phyloP scores from a whole-genome alignment of 2,113 vertebrate genomes.

The Thymallus thymallus region DNA sequence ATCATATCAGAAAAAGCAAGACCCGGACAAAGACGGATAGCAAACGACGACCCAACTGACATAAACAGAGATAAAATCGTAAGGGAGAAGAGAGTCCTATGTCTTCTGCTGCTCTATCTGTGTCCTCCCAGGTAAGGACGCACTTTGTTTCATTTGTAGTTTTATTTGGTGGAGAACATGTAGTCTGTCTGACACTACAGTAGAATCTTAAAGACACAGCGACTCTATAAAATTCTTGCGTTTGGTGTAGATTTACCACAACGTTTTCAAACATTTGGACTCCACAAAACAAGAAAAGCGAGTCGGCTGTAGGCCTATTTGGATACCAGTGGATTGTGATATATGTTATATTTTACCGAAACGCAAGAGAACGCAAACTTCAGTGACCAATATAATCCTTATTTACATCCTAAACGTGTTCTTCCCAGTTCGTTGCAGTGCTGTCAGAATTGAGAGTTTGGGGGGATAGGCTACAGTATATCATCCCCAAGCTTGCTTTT shows the following conservation, averaged over 20 bases:
- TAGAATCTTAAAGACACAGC: constrained; percentile 45
- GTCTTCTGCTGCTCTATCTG: constrained; percentile 68
- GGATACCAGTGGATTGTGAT: neutral
- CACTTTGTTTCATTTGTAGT: constrained; percentile 26
- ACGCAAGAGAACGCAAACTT: constrained; percentile 14
- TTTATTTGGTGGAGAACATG: constrained; percentile 40
- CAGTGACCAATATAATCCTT: constrained; percentile 9
- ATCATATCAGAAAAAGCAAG: constrained; percentile 54
- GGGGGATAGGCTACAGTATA: no score
- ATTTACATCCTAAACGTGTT: neutral
- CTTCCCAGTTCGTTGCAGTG: neutral
- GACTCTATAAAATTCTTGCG: constrained; percentile 16
- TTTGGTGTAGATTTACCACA: constrained; percentile 1
- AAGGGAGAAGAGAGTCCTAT: constrained; percentile 38
- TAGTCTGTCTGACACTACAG: constrained; percentile 29
- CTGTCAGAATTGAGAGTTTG: neutral
- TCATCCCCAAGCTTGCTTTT: no score
- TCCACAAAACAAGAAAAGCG: constrained; percentile 15
- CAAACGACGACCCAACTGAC: constrained; percentile 21
- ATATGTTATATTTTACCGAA: neutral
- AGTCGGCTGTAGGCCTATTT: neutral
- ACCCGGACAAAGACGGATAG: constrained; percentile 33
- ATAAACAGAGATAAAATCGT: constrained; percentile 15
- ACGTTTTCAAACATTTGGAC: constrained; percentile 10
- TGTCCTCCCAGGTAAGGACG: constrained; percentile 71